Conservation (phyloP, 2,113 vertebrate species). For the Alethe castanea region DNA sequence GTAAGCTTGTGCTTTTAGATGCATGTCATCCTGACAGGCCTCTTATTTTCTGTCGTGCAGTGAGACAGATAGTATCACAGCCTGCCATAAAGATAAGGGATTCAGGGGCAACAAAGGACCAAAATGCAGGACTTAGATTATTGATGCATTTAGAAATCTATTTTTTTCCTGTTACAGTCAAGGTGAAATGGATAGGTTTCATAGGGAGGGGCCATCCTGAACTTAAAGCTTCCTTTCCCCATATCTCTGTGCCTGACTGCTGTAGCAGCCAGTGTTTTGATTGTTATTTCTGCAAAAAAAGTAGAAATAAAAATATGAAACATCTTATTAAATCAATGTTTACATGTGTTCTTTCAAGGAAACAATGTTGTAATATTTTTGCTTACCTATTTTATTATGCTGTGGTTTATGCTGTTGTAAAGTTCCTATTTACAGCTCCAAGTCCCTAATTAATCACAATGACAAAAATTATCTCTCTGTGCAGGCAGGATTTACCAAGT, state of each 20-base stretch:
- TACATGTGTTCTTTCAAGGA: neutral
- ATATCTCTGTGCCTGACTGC: neutral
- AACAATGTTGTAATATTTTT: neutral
- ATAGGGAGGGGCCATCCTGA: neutral
- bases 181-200: neutral
- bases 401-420: neutral
- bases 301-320: neutral
- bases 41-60: conserved; percentile 37
- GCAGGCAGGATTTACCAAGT: neutral
- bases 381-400: neutral
- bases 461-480: neutral
- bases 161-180: neutral
- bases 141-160: conserved; percentile 26
- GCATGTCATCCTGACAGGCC: conserved; percentile 39
- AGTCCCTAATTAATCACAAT: neutral
- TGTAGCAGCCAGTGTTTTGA: neutral
- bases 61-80: conserved; percentile 62
- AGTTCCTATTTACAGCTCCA: neutral
- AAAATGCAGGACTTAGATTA: conserved; percentile 4
- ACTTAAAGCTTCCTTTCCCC: neutral
- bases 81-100: conserved; percentile 31
- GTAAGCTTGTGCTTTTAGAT: conserved; percentile 37
- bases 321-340: neutral
- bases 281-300: neutral
- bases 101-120: neutral